These are phyloP conservation scores for Brenthis ino DNA, from an alignment of 2,888 invertebrate species.

Conservation along the genomic window DNA sequence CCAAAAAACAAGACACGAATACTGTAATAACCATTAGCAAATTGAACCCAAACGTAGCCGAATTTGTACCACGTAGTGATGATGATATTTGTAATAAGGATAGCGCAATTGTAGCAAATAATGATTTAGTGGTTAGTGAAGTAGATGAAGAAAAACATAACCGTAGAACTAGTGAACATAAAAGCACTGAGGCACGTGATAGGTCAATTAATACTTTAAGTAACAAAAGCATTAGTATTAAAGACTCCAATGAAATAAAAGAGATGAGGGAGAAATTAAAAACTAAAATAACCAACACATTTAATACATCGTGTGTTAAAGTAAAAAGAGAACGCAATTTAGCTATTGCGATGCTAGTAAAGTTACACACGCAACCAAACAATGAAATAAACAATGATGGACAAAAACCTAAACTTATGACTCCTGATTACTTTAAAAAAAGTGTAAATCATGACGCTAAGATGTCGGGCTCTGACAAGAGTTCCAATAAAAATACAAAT, in stretches of 20 bases:
- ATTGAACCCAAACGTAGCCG: constrained; percentile 58
- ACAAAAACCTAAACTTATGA: constrained; percentile 47
- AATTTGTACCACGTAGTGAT: constrained; percentile 52
- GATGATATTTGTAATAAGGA: not conserved
- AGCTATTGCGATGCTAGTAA: constrained; percentile 60
- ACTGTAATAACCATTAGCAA: constrained; percentile 48
- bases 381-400: constrained; percentile 4
- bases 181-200: constrained; percentile 33
- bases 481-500: not conserved
- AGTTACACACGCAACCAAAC: constrained; percentile 43
- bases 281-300: constrained; percentile 50
- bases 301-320: constrained; percentile 46
- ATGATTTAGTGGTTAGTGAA: not conserved
- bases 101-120: not conserved
- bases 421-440: constrained; percentile 54
- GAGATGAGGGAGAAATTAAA: constrained; percentile 48
- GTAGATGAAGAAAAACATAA: not conserved
- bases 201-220: constrained; percentile 24
- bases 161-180: constrained; percentile 2
- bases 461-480: constrained; percentile 1
- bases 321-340: constrained; percentile 55
- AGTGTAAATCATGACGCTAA: not conserved
- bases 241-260: constrained; percentile 31
- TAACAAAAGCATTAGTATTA: constrained; percentile 27
- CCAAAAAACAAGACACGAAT: constrained; percentile 15